These are phyloP conservation scores for Galleria mellonella DNA, from an alignment of 1,140 invertebrate genomes.

Conservation along the genomic window DNA sequence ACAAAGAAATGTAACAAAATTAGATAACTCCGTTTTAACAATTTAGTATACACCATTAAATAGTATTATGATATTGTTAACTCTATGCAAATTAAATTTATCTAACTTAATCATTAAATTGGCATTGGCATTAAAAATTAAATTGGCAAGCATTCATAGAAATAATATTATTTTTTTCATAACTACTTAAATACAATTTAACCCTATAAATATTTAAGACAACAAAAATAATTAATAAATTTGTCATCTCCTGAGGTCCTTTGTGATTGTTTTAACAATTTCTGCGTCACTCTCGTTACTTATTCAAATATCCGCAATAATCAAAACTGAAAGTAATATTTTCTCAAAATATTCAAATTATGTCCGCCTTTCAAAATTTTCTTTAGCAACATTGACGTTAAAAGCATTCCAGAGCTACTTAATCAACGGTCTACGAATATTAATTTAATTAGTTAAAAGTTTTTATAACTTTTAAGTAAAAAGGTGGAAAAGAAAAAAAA, in stretches of 20 bases:
- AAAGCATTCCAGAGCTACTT: slow-evolving; percentile 44
- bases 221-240: background rate
- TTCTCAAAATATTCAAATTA: slow-evolving; percentile 26
- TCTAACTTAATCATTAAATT: no score
- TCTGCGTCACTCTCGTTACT: slow-evolving; percentile 26
- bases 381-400: slow-evolving; percentile 35
- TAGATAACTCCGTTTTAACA: no score
- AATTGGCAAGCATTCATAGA: no score
- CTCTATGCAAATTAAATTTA: no score
- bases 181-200: no score
- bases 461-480: slow-evolving; percentile 45
- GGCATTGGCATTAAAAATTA: no score
- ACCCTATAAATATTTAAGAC: background rate
- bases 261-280: slow-evolving; percentile 25
- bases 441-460: slow-evolving; percentile 55
- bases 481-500: slow-evolving; percentile 39
- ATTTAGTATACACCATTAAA: no score
- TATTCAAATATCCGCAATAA: slow-evolving; percentile 30
- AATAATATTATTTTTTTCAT: no score
- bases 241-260: slow-evolving; percentile 6
- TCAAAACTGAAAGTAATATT: slow-evolving; percentile 27
- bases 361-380: slow-evolving; percentile 27
- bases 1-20: no score
- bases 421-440: slow-evolving; percentile 49
- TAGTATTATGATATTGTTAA: no score